Evolutionary conservation across 2,797 vertebrate species (phyloP).

Genomic region (Pteronotus mesoamericanus): DNA sequence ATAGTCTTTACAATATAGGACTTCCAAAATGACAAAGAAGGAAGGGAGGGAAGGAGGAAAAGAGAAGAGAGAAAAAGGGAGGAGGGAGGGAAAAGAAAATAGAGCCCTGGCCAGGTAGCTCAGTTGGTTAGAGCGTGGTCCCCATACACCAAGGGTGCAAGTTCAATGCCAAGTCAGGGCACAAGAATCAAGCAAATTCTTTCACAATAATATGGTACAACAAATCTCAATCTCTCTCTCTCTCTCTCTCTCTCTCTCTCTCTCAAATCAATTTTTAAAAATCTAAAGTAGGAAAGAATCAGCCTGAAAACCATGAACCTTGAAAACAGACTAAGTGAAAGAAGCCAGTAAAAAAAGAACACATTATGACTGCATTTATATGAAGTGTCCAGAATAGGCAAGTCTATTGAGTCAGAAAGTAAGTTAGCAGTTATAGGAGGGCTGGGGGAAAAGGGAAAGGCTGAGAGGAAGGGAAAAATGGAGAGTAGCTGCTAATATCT

Average conservation of each 20-base stretch:
- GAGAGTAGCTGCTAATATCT: neutral
- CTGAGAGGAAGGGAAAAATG: neutral
- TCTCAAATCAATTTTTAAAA: too few species aligned
- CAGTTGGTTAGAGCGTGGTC: neutral
- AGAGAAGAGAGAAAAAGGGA: too few species aligned
- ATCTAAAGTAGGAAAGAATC: neutral
- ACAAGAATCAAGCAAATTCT: too few species aligned
- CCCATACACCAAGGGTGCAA: too few species aligned
- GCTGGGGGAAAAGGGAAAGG: neutral
- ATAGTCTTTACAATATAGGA: slow-evolving; percentile 68
- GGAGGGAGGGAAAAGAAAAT: neutral
- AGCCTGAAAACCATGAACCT: slow-evolving; percentile 4
- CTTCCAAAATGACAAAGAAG: slow-evolving; percentile 57
- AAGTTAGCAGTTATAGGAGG: neutral
- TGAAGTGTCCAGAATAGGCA: neutral
- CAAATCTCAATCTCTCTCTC: too few species aligned
- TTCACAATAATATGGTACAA: too few species aligned
- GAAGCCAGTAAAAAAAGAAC: neutral
- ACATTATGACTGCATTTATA: neutral
- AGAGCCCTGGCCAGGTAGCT: neutral
- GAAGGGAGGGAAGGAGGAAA: too few species aligned
- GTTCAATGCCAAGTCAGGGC: too few species aligned
- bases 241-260: too few species aligned
- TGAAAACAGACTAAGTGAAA: neutral
- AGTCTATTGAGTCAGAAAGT: neutral